These are phyloP conservation scores for Anoncus sp. DNA, from an alignment of 2,888 invertebrate genomes.

Conservation along the genomic window DNA sequence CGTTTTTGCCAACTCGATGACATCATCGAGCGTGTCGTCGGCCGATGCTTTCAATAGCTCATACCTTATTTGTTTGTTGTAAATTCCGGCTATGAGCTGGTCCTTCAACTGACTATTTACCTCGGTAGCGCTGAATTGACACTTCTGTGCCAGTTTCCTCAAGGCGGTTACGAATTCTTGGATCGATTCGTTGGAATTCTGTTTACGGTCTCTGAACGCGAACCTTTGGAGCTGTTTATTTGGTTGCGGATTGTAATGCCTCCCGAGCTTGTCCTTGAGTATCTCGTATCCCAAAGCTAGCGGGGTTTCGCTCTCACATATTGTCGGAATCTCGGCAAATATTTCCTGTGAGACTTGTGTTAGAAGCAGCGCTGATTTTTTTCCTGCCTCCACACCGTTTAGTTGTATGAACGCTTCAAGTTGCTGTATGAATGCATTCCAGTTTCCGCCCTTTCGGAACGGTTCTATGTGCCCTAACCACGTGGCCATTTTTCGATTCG, in stretches of 20 bases:
- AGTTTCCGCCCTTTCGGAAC: slow-evolving; percentile 4
- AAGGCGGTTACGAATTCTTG: slow-evolving; percentile 21
- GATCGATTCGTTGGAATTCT: slow-evolving; percentile 13
- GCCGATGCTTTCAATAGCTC: slow-evolving; percentile 29
- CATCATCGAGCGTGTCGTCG: slow-evolving; percentile 13
- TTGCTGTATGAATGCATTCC: slow-evolving; percentile 14
- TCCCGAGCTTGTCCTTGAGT: background rate
- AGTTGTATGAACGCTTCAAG: slow-evolving; percentile 1
- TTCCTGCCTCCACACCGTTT: background rate
- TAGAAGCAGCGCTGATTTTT: slow-evolving; percentile 11
- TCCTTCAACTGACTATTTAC: slow-evolving; percentile 25
- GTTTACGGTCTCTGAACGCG: slow-evolving; percentile 11
- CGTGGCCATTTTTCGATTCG: background rate
- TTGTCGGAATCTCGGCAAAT: slow-evolving; percentile 3
- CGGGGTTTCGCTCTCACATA: background rate
- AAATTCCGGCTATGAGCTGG: slow-evolving; percentile 36
- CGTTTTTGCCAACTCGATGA: slow-evolving; percentile 38
- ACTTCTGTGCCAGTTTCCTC: slow-evolving; percentile 19
- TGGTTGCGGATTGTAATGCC: slow-evolving; percentile 4
- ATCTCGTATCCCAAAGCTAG: background rate
- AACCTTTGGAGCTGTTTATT: background rate
- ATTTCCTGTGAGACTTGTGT: slow-evolving; percentile 14
- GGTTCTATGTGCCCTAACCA: background rate
- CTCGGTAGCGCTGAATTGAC: slow-evolving; percentile 19
- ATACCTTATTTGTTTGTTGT: slow-evolving; percentile 24